These are phyloP conservation scores for Astropecten irregularis DNA, from an alignment of 53 echinoderm and acorn worm species.

Conservation along the genomic window DNA sequence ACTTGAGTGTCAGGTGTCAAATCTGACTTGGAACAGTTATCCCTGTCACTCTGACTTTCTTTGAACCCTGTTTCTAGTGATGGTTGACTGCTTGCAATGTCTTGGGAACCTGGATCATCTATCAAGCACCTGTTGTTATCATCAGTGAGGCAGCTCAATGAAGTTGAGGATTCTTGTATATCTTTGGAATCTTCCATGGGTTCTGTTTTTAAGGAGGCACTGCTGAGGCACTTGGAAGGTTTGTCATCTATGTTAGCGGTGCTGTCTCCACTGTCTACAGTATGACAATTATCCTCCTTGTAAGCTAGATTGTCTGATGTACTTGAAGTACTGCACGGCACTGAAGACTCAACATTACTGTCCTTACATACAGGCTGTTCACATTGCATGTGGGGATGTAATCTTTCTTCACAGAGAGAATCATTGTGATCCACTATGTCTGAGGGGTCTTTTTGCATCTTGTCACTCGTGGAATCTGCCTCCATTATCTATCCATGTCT, in stretches of 20 bases:
- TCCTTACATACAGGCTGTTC: not conserved
- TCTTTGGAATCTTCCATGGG: not conserved
- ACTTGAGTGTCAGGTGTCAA: not conserved
- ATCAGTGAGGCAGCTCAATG: not conserved
- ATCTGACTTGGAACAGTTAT: not conserved
- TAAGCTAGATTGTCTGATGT: too few species aligned
- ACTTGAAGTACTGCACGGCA: too few species aligned
- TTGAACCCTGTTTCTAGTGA: not conserved
- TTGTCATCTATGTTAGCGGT: not conserved
- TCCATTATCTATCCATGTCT: too few species aligned
- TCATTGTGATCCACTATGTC: not conserved
- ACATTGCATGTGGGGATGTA: not conserved
- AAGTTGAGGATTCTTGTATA: not conserved
- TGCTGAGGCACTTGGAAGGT: too few species aligned
- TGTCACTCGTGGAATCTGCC: slow-evolving; percentile 46
- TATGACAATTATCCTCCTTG: not conserved
- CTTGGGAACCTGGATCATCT: not conserved
- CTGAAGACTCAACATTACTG: not conserved
- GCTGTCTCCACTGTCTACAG: not conserved
- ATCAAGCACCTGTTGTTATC: not conserved
- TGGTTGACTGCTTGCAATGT: not conserved
- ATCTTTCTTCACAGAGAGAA: not conserved
- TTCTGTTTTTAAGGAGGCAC: too few species aligned
- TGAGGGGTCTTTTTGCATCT: not conserved
- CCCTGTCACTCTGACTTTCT: not conserved